Evolutionary conservation across 2,113 vertebrate genomes (phyloP).

Genomic region (Siniperca knerii): DNA sequence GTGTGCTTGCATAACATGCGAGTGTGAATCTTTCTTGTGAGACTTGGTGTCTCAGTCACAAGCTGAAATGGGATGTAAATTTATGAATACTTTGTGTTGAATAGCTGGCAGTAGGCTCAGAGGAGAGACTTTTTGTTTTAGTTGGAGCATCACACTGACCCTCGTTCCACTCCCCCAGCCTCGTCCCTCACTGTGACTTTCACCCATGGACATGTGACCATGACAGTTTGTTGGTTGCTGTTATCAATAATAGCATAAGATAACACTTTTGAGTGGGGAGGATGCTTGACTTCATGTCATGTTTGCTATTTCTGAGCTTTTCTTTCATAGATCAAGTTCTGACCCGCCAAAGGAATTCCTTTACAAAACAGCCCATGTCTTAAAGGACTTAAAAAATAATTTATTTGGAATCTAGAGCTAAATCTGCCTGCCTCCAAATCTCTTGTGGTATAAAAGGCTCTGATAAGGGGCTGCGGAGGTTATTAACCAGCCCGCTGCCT

Average conservation of each 20-base stretch:
- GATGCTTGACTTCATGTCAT: conserved; percentile 45
- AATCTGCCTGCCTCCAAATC: conserved; percentile 9
- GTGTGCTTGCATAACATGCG: conserved; percentile 41
- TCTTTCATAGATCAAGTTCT: conserved; percentile 14
- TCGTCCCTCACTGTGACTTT: conserved; percentile 23
- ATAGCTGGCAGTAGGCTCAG: conserved; percentile 52
- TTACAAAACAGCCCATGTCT: background rate
- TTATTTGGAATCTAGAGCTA: conserved; percentile 13
- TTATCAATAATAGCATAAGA: conserved; percentile 42
- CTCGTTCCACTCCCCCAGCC: conserved; percentile 33
- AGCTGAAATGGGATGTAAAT: conserved; percentile 75
- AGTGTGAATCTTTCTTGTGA: conserved; percentile 20
- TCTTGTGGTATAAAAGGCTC: conserved; percentile 16
- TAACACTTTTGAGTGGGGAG: conserved; percentile 29
- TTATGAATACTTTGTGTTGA: conserved; percentile 73
- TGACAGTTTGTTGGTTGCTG: conserved; percentile 4
- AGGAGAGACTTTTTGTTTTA: conserved; percentile 71
- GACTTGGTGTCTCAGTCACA: conserved; percentile 48
- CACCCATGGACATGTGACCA: conserved; percentile 30
- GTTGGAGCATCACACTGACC: conserved; percentile 60
- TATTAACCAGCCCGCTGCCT: conserved; percentile 29
- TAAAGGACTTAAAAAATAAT: conserved; percentile 24
- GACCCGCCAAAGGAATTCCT: conserved; percentile 22
- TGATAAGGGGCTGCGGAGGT: conserved; percentile 11
- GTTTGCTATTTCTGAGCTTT: conserved; percentile 41